Conservation (phyloP, 2,888 invertebrate genomes). For the Stictocephala bisonia region DNA sequence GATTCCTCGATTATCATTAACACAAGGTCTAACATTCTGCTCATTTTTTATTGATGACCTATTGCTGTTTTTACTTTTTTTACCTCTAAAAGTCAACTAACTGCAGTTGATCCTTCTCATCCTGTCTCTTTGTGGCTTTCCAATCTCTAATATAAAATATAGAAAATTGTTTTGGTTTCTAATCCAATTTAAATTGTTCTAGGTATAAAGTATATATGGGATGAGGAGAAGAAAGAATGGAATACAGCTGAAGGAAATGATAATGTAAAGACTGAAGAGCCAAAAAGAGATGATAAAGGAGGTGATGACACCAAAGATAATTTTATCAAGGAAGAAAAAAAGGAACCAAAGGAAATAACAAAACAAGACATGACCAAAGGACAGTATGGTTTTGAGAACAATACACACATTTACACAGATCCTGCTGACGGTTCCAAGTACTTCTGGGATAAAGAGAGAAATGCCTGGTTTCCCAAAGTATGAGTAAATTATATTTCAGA, state of each 20-base stretch:
- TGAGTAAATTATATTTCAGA: no score
- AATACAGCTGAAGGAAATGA: constrained; percentile 60
- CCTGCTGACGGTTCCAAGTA: constrained; percentile 86
- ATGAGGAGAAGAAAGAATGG: constrained; percentile 73
- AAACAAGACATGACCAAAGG: constrained; percentile 62
- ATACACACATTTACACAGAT: constrained; percentile 84
- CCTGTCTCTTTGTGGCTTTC: no score
- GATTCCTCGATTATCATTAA: no score
- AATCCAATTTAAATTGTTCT: constrained; percentile 41
- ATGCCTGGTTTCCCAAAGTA: constrained; percentile 96
- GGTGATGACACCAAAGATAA: constrained; percentile 56
- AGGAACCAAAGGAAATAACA: constrained; percentile 58
- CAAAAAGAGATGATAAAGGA: constrained; percentile 57
- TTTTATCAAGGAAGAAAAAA: constrained; percentile 56
- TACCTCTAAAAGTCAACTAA: no score
- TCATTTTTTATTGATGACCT: no score
- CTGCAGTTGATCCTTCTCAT: no score
- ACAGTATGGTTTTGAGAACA: constrained; percentile 78
- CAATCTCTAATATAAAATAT: no score
- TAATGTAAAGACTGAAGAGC: constrained; percentile 48
- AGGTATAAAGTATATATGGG: constrained; percentile 69
- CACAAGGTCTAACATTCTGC: no score
- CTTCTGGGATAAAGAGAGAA: constrained; percentile 91
- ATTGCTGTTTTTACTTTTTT: no score
- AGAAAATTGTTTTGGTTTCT: constrained; percentile 12